Evolutionary conservation across 2,888 invertebrate genomes (phyloP).

Genomic region (Ectemnius lituratus): DNA sequence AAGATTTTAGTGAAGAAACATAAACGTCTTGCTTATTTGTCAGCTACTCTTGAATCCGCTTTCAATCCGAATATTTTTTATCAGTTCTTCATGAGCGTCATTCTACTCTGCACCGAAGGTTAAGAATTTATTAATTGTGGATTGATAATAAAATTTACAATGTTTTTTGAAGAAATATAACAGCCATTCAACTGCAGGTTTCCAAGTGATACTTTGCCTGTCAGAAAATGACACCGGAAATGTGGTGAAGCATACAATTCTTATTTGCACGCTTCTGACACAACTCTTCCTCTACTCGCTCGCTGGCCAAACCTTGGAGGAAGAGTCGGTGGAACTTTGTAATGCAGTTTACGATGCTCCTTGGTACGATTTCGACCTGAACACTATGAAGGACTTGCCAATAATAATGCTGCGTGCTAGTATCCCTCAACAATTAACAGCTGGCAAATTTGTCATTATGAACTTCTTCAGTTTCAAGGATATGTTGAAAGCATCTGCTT

Average conservation of each 20-base stretch:
- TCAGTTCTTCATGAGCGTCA: slow-evolving; percentile 48
- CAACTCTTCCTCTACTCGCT: not conserved
- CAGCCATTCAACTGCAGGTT: not conserved
- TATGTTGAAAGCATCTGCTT: slow-evolving; percentile 27
- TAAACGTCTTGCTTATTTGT: slow-evolving; percentile 38
- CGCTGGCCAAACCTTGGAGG: not conserved
- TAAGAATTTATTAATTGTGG: not conserved
- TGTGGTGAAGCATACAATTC: not conserved
- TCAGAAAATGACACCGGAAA: not conserved
- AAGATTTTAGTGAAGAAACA: not conserved
- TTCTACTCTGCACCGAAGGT: slow-evolving; percentile 20
- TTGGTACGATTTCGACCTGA: slow-evolving; percentile 26
- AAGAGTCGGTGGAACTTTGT: not conserved
- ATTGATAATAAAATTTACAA: too few species aligned
- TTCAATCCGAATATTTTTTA: slow-evolving; percentile 49
- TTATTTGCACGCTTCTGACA: not conserved
- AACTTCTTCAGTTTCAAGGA: slow-evolving; percentile 31
- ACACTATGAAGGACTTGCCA: slow-evolving; percentile 13
- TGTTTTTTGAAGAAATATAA: too few species aligned
- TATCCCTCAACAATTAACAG: slow-evolving; percentile 24
- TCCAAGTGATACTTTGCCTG: not conserved
- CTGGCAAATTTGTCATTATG: slow-evolving; percentile 27
- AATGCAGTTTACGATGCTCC: slow-evolving; percentile 13
- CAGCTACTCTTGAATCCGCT: slow-evolving; percentile 39
- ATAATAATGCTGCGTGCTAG: slow-evolving; percentile 22